These are phyloP conservation scores for Enoplosus armatus DNA, from an alignment of 2,797 vertebrate species.

Conservation along the genomic window DNA sequence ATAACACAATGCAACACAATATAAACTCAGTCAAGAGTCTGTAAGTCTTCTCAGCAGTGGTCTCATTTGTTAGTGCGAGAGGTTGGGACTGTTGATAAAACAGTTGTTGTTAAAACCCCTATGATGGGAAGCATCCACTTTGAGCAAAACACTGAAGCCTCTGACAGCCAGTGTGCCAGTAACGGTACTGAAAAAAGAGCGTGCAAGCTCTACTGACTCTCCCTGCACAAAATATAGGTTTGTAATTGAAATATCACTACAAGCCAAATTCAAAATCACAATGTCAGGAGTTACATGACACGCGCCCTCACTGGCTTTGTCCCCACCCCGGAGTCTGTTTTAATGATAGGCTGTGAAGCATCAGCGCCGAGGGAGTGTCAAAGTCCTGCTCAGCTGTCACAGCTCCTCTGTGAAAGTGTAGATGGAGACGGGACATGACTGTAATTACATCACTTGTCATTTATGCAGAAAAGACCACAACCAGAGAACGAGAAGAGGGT, in stretches of 20 bases:
- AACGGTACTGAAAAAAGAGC: not conserved
- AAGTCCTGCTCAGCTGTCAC: slow-evolving; percentile 49
- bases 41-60: not conserved
- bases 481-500: not conserved
- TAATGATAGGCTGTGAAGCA: slow-evolving; percentile 54
- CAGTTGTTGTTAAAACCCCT: not conserved
- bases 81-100: not conserved
- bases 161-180: not conserved
- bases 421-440: slow-evolving; percentile 38
- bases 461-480: slow-evolving; percentile 28
- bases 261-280: slow-evolving; percentile 37
- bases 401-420: slow-evolving; percentile 32
- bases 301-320: slow-evolving; percentile 13
- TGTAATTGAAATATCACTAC: slow-evolving; percentile 32
- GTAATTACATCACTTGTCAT: slow-evolving; percentile 45
- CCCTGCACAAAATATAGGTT: slow-evolving; percentile 1
- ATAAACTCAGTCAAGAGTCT: not conserved
- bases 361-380: slow-evolving; percentile 46
- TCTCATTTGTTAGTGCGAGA: not conserved
- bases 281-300: slow-evolving; percentile 44
- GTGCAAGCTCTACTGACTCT: not conserved
- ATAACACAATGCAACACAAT: not conserved
- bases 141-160: not conserved
- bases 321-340: slow-evolving; percentile 29
- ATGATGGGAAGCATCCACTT: not conserved